These are phyloP conservation scores for Lycocerus yunnanus DNA, from an alignment of 2,888 invertebrate genomes.

Conservation along the genomic window DNA sequence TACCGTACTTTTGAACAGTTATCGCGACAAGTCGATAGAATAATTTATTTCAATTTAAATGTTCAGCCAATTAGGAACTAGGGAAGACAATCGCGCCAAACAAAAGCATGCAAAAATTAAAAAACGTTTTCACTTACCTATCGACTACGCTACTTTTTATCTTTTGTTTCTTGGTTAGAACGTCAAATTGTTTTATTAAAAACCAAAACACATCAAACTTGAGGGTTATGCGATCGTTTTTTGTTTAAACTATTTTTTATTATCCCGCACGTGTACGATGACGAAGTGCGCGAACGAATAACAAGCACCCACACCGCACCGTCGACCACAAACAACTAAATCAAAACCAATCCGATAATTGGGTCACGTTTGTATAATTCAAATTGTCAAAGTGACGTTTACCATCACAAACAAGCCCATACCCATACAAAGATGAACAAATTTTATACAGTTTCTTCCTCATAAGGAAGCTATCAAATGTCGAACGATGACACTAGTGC, in stretches of 20 bases:
- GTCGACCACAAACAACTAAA: constrained; percentile 6
- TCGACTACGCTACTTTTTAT: background rate
- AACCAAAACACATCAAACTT: background rate
- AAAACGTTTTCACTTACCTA: background rate
- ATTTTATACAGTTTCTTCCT: background rate
- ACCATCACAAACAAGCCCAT: background rate
- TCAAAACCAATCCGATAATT: constrained; percentile 10
- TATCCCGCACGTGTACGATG: background rate
- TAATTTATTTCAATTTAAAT: background rate
- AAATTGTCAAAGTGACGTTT: constrained; percentile 12
- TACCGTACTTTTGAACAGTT: constrained; percentile 25
- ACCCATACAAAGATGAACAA: background rate
- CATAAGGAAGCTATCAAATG: background rate
- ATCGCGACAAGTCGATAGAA: constrained; percentile 6
- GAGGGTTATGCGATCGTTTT: background rate
- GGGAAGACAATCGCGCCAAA: background rate
- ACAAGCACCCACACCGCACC: background rate
- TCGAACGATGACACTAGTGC: background rate
- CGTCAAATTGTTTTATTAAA: background rate
- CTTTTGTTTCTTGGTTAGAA: background rate
- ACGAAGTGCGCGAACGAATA: background rate
- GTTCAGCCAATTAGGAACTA: background rate
- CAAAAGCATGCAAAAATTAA: background rate
- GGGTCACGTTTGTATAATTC: constrained; percentile 18
- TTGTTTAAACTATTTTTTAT: no score